These are phyloP conservation scores for Microplitis mediator DNA, from an alignment of 1,140 invertebrate species.

Conservation along the genomic window DNA sequence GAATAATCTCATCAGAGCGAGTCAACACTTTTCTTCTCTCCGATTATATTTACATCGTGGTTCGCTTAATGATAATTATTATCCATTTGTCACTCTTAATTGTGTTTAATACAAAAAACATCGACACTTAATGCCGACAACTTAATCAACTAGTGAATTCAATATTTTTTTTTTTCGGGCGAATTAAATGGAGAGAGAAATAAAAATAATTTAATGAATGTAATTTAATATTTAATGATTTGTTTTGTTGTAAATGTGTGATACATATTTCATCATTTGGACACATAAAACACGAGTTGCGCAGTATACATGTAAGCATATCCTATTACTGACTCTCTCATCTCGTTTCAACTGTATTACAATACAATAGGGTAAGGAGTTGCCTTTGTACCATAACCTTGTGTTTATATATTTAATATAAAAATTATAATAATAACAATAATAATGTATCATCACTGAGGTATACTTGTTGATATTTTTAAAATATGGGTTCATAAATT, in stretches of 20 bases:
- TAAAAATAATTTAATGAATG: too few species aligned
- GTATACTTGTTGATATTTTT: too few species aligned
- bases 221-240: too few species aligned
- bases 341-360: constrained; percentile 21
- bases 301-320: constrained; percentile 16
- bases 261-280: neutral
- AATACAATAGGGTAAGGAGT: constrained; percentile 22
- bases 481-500: too few species aligned
- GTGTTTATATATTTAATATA: neutral
- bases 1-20: too few species aligned
- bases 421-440: too few species aligned
- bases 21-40: neutral
- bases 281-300: neutral
- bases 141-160: neutral
- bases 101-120: neutral
- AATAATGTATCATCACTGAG: too few species aligned
- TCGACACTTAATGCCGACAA: neutral
- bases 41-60: neutral
- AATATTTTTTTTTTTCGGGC: neutral
- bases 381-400: constrained; percentile 21
- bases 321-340: constrained; percentile 12
- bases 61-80: constrained; percentile 3
- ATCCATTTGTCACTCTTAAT: constrained; percentile 1
- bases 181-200: too few species aligned
- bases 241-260: too few species aligned